Base-by-base conservation (phyloP, 2,113 vertebrate species). In the Limnothrissa miodon region DNA sequence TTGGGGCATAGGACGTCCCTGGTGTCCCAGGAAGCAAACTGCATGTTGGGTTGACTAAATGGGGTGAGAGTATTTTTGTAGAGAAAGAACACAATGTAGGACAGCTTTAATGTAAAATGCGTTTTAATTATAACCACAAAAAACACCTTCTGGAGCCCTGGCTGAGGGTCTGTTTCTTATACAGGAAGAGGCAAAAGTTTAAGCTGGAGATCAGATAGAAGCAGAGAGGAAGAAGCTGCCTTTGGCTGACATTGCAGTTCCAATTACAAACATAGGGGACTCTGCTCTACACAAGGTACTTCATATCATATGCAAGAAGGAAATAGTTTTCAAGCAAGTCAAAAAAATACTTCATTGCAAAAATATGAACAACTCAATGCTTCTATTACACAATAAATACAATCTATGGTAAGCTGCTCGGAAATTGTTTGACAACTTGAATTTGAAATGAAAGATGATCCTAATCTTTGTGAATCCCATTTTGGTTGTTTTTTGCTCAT, bases 261-360 rank as follows among this genome's bases (percentile, higher is more conserved):
- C 83, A 80, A 80, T 86, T 85, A 53, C 78, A 80, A 81, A 84
- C 85, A 82, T 81, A 83, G 85, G 74, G 82, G 70, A 15, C 78
- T 79, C 45, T n/a, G 81, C 83, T 29, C 83, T 81, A 82, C 84
- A 80, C 33, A 79, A 82, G 83, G 79, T 39, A 33, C 17, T 80
- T 78, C 44, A 86, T 78, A 84, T 45, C 25, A 74, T 45, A 70
- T 70, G 86, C 53, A 56, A 83, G 85, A 48, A 81, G 25, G 15
- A 85, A 81, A 87, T 56, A 36, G 29, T 17, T 53, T 59, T 89
- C 78, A 87, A 86, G 85, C 23, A 4, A 39, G 82, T 51, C 39
- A 89, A 89, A 85, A n/a, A 91, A 94, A 92, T 94, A 94, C 91
- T 92, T 92, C 66, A 89, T 82, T 62, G 87, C 83, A 83, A 81